Percentiles rank a stretch among this genome's conserved stretches.
Evolutionary conservation across 2,888 invertebrate species (phyloP).

Genomic region (Tribolium freemani): DNA sequence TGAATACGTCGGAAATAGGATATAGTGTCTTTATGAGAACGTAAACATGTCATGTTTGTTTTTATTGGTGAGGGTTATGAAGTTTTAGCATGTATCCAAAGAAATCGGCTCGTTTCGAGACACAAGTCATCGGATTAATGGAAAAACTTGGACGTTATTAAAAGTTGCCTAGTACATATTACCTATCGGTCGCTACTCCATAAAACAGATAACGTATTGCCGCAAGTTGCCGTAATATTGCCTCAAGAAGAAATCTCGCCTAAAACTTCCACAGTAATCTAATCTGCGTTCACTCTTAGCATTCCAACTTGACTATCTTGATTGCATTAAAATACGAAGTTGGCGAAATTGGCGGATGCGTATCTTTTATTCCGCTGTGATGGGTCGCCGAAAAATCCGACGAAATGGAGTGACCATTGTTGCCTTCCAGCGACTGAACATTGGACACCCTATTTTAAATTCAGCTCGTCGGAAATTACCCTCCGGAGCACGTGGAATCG

Average conservation of each 20-base stretch:
- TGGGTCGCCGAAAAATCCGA: slow-evolving; percentile 46
- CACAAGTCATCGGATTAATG: slow-evolving; percentile 63
- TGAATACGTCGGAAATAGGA: slow-evolving; percentile 47
- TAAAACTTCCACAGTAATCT: slow-evolving; percentile 54
- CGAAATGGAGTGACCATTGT: slow-evolving; percentile 64
- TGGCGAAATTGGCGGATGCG: slow-evolving; percentile 30
- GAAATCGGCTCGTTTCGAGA: slow-evolving; percentile 28
- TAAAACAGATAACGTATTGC: slow-evolving; percentile 61
- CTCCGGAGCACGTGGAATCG: slow-evolving; percentile 56
- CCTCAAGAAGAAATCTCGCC: slow-evolving; percentile 45
- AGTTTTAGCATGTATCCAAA: slow-evolving; percentile 48
- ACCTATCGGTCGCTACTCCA: slow-evolving; percentile 59
- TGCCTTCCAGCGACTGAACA: slow-evolving; percentile 51
- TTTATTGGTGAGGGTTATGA: slow-evolving; percentile 47
- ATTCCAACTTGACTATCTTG: slow-evolving; percentile 53
- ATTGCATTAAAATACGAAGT: slow-evolving; percentile 53
- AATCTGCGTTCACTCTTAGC: slow-evolving; percentile 55
- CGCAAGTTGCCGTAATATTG: slow-evolving; percentile 46
- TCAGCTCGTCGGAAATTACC: slow-evolving; percentile 59
- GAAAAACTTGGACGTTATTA: slow-evolving; percentile 65
- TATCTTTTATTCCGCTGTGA: slow-evolving; percentile 44
- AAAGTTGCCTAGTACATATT: slow-evolving; percentile 61
- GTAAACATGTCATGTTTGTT: slow-evolving; percentile 49
- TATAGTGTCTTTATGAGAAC: slow-evolving; percentile 45
- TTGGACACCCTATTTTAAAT: slow-evolving; percentile 56